These are phyloP conservation scores for Itoplectis maculator DNA, from an alignment of 2,888 invertebrate genomes.

Conservation along the genomic window DNA sequence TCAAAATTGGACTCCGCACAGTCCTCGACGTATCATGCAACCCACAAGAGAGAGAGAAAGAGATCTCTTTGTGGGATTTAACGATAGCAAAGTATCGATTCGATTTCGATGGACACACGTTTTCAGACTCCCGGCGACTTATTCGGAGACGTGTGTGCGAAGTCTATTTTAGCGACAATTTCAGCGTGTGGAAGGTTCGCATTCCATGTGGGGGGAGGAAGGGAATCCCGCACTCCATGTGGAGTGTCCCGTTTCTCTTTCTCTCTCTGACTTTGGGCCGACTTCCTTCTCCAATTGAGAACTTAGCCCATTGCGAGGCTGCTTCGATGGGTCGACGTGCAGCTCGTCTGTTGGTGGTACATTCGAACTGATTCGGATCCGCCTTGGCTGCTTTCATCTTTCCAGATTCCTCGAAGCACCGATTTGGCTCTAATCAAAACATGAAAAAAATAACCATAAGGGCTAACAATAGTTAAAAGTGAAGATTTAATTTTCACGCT, in stretches of 20 bases:
- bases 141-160: slow-evolving; percentile 58
- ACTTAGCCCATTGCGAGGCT: neutral
- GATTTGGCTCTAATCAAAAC: too few species aligned
- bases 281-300: slow-evolving; percentile 3
- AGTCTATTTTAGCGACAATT: slow-evolving; percentile 55
- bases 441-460: too few species aligned
- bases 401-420: too few species aligned
- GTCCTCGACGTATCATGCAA: slow-evolving; percentile 53
- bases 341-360: too few species aligned
- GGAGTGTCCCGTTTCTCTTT: neutral
- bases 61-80: slow-evolving; percentile 82
- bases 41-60: slow-evolving; percentile 59
- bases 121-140: slow-evolving; percentile 67
- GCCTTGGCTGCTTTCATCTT: too few species aligned
- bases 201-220: too few species aligned
- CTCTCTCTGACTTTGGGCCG: neutral
- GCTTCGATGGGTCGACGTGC: neutral
- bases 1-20: slow-evolving; percentile 81
- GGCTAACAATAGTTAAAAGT: too few species aligned
- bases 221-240: neutral
- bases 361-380: too few species aligned
- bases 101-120: slow-evolving; percentile 69
- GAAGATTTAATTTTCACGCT: too few species aligned
- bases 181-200: slow-evolving; percentile 36
- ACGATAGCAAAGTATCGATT: slow-evolving; percentile 79